These are phyloP conservation scores for Scomberomorus guttatus DNA, from an alignment of 2,797 vertebrate genomes.

Conservation along the genomic window DNA sequence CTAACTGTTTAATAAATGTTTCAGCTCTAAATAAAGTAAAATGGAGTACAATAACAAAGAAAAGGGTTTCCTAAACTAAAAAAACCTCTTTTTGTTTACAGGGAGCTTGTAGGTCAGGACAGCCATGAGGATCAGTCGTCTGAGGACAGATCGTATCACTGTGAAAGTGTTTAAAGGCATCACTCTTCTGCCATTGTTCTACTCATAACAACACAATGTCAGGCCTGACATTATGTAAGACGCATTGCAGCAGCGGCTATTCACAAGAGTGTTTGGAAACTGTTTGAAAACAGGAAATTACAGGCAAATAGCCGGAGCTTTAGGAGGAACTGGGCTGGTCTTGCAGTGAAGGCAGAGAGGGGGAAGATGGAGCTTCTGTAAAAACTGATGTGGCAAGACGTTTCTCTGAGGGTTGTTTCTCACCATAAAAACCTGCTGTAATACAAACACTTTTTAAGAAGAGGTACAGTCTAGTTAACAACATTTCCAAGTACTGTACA, in stretches of 20 bases:
- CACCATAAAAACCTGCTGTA: background rate
- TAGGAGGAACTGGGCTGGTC: conserved; percentile 51
- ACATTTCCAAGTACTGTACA: background rate
- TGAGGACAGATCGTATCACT: conserved; percentile 16
- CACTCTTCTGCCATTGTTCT: conserved; percentile 39
- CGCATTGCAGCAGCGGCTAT: conserved; percentile 39
- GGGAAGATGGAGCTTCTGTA: background rate
- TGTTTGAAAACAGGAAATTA: conserved; percentile 82
- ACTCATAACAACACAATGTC: conserved; percentile 3
- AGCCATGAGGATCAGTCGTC: background rate
- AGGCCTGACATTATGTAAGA: conserved; percentile 40
- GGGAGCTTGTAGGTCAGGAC: background rate
- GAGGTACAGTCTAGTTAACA: background rate
- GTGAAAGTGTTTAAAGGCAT: background rate
- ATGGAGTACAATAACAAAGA: too few relatives aligned
- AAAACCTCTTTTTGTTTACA: background rate
- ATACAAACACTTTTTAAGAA: background rate
- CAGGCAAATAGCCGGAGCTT: conserved; percentile 56
- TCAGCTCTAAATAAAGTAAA: too few relatives aligned
- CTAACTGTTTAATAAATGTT: too few relatives aligned
- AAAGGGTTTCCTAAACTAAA: background rate
- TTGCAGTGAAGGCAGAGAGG: background rate
- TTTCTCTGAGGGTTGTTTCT: background rate
- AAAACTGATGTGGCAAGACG: background rate
- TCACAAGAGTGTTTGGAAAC: conserved; percentile 57